A percentile compares a stretch with the other conserved stretches of the same genome.
phyloP scores from a whole-genome alignment of 2,797 vertebrate species.

The Podargus strigoides region DNA sequence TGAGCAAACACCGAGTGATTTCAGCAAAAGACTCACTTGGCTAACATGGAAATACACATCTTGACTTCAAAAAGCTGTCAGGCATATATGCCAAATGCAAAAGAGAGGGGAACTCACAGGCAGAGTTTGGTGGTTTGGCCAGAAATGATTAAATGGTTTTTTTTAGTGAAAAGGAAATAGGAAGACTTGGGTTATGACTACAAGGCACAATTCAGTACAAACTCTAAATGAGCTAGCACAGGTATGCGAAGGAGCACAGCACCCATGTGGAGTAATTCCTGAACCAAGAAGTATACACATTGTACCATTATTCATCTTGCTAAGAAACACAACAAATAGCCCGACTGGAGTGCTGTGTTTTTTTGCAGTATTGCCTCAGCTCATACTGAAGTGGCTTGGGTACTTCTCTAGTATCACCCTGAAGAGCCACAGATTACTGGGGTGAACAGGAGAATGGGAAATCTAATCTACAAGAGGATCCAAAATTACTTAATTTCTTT shows the following conservation, averaged over 20 bases:
- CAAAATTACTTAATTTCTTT: not conserved
- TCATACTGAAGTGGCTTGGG: not conserved
- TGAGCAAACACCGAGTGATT: slow-evolving; percentile 27
- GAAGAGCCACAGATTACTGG: not conserved
- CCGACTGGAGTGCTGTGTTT: not conserved
- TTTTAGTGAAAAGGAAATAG: not conserved
- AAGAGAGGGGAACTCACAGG: not conserved
- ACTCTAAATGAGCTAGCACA: not conserved
- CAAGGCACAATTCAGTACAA: not conserved
- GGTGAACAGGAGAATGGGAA: not conserved
- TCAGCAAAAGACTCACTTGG: not conserved
- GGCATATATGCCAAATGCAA: not conserved
- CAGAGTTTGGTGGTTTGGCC: not conserved
- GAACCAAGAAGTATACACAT: not conserved
- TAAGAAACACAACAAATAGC: not conserved
- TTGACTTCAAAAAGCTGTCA: not conserved
- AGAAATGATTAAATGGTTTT: not conserved
- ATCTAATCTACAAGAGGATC: not conserved
- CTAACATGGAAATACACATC: not conserved
- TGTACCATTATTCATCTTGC: not conserved
- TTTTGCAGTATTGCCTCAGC: not conserved
- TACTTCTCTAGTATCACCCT: not conserved
- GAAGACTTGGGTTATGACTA: not conserved
- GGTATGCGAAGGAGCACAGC: not conserved
- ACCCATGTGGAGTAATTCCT: not conserved